Evolutionary conservation across 2,113 vertebrate genomes (phyloP), one percentile per base, ranked within the genome.

Genomic region (Peromyscus polionotus): DNA sequence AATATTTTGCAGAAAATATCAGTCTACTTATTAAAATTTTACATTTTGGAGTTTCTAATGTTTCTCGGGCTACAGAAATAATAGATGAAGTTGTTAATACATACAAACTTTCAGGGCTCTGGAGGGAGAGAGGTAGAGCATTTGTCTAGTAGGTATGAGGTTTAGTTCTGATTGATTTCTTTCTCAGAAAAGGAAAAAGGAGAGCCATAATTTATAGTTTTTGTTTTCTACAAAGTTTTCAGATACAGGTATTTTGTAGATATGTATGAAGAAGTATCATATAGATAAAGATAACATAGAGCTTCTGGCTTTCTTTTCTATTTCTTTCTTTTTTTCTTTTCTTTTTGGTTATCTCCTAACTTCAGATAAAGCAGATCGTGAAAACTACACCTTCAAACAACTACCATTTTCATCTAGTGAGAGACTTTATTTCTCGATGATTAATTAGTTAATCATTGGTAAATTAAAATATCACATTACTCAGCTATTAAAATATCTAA

Each of bases 401-500:
- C 33, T 85, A 12, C 1, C 65, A 90, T 33, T 48, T 92, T n/a
- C 24, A 33, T 31, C 26, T 12, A 95, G 12, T 26, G 54, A 93
- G 31, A 76, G 33, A 91, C 0, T 89, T 28, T 6, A n/a, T 91
- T 94, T 95, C 76, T 45, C 94, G 76, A 68, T 93, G 61, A 86
- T 94, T 91, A 96, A 95, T 95, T 89, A 76, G 26, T 81, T 92
- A 87, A 83, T 94, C 39, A 91, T 11, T 81, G 8, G 33, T 16
- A 96, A 89, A 94, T 94, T 89, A 94, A 90, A 96, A 93, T 90
- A 76, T 51, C 65, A 93, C 63, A 94, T 67, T 83, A 92, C 75
- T 88, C 90, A 5, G 10, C 51, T 93, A 93, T 88, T 91, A 94
- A 91, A 88, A 93, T 95, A 94, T 36, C 33, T 68, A 86, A 90